Evolutionary conservation across 2,888 invertebrate species (phyloP).

Genomic region (Tachina grossa): DNA sequence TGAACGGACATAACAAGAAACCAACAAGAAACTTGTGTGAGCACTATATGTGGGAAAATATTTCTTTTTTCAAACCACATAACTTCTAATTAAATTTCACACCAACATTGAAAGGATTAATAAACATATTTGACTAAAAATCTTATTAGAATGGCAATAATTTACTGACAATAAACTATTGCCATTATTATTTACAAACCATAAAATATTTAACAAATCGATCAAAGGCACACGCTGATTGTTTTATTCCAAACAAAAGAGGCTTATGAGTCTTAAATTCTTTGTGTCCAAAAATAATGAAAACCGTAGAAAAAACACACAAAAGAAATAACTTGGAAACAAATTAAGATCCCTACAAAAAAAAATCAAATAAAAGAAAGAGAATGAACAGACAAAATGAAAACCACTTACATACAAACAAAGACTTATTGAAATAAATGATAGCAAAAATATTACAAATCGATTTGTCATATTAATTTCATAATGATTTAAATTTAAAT

Average conservation of each 20-base stretch:
- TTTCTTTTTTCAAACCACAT: neutral
- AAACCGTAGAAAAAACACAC: conserved; percentile 65
- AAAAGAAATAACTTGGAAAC: conserved; percentile 75
- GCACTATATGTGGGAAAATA: neutral
- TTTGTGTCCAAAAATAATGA: conserved; percentile 58
- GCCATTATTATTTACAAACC: conserved; percentile 22
- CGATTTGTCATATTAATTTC: conserved; percentile 74
- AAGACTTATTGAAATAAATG: conserved; percentile 51
- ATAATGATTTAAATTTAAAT: conserved; percentile 74
- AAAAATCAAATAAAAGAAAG: conserved; percentile 26
- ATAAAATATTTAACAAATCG: conserved; percentile 60
- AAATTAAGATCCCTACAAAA: conserved; percentile 75
- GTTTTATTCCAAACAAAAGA: conserved; percentile 55
- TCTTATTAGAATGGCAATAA: conserved; percentile 54
- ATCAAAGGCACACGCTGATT: conserved; percentile 62
- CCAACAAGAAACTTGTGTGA: no score
- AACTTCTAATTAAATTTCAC: conserved; percentile 52
- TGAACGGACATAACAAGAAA: no score
- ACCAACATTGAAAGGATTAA: conserved; percentile 67
- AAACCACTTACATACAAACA: conserved; percentile 1
- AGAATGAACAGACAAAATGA: conserved; percentile 38
- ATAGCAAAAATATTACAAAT: conserved; percentile 69
- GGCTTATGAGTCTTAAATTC: conserved; percentile 39
- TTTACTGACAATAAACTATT: conserved; percentile 29
- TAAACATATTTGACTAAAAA: conserved; percentile 24